Evolutionary conservation across 2,113 vertebrate species (phyloP).

Genomic region (Python bivittatus): DNA sequence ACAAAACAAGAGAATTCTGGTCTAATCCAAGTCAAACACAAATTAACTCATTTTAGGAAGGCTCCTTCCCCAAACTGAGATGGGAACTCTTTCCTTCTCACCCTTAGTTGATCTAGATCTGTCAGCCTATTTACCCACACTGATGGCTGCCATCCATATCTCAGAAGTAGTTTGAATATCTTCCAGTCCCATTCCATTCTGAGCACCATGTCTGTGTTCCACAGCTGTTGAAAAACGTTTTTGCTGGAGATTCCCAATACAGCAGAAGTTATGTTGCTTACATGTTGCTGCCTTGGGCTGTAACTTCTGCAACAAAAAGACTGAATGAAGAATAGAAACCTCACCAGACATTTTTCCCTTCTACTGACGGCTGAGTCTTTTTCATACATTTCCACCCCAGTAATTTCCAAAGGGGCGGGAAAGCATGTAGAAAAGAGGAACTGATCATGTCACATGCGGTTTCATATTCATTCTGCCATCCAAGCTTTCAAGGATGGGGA

Average conservation of each 20-base stretch:
- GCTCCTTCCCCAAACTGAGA: background rate
- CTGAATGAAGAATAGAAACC: slow-evolving; percentile 39
- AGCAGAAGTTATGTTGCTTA: slow-evolving; percentile 31
- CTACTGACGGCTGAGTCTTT: slow-evolving; percentile 13
- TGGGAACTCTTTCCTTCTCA: background rate
- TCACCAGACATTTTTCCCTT: slow-evolving; percentile 51
- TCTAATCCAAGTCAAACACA: background rate
- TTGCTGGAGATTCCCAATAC: slow-evolving; percentile 36
- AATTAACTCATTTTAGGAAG: background rate
- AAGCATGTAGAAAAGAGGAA: background rate
- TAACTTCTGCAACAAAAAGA: slow-evolving; percentile 42
- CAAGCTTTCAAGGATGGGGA: slow-evolving; percentile 55
- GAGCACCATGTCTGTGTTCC: background rate
- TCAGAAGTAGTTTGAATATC: slow-evolving; percentile 34
- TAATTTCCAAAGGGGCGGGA: slow-evolving; percentile 13
- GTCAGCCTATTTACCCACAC: slow-evolving; percentile 37
- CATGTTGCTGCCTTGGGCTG: slow-evolving; percentile 29
- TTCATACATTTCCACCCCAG: slow-evolving; percentile 32
- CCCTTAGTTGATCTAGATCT: background rate
- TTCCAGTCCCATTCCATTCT: slow-evolving; percentile 49
- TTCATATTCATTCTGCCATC: slow-evolving; percentile 54
- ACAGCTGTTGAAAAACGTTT: slow-evolving; percentile 24
- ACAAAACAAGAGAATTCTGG: background rate
- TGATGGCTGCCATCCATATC: background rate
- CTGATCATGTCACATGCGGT: slow-evolving; percentile 22